Base-by-base conservation (phyloP, 37 sponge, comb jelly and placozoan species). In the Dysidea cf. avara region DNA sequence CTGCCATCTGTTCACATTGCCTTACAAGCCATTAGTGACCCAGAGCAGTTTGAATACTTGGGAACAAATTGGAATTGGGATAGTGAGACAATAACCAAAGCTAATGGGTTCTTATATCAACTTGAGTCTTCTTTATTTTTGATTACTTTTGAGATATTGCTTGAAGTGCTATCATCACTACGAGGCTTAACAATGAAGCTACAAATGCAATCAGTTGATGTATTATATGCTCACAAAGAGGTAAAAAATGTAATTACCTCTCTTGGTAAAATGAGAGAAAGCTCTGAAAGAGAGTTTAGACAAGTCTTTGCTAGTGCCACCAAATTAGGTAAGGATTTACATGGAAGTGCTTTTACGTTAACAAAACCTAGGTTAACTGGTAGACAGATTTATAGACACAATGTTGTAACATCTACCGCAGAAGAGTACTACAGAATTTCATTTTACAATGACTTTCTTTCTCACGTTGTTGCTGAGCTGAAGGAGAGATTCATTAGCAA, bases 41-140 rank as follows among this genome's bases (percentile, higher is more conserved):
- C 65, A 40, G 36, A 40, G 12, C 54, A 18, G 7, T 39, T 51
- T 36, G 32, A 32, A 22, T n/a, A 57, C 39, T 40, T 72, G 24
- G 68, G 68, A 56, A 79, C 73, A 29, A 66, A 79, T 22, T 86
- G 87, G 81, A 75, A 35, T 9, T 86, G 87, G 87, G 87, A 86
- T 74, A 51, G 59, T 26, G 87, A 79, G 22, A 75, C 77, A 21
- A 6, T 83, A 4, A 76, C 77, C 50, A 75, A 68, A 60, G 84
- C 77, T 24, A 76, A 69, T 39, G 66, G 84, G 3, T 83, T 83
- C 48, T 72, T 76, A n/a, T 70, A 47, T 52, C 85, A 84, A 51
- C 40, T 83, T 36, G 39, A 75, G 54, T 83, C 76, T 32, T 76
- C 78, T 28, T 53, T 65, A 18, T 76, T 84, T 47, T 43, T 84